Conservation (phyloP, 2,888 invertebrate genomes). For the Sarcophaga carnaria region DNA sequence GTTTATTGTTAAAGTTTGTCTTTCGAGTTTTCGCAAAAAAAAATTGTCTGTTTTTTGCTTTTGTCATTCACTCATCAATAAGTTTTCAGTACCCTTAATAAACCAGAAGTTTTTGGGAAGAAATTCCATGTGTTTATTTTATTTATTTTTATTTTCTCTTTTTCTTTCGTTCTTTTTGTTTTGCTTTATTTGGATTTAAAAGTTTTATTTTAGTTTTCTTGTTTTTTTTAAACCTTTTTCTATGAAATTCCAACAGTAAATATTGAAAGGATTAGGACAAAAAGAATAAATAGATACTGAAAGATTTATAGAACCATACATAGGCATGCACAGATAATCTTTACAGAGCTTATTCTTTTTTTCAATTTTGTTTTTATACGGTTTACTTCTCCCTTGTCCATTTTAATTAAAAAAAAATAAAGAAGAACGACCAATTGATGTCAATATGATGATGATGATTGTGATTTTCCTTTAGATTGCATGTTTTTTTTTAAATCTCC, state of each 20-base stretch:
- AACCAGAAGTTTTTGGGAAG: not conserved
- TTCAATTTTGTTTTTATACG: not conserved
- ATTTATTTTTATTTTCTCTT: not conserved
- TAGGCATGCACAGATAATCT: too few species aligned
- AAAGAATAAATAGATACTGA: not conserved
- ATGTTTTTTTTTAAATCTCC: not conserved
- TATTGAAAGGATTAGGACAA: not conserved
- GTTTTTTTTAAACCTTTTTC: not conserved
- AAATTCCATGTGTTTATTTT: not conserved
- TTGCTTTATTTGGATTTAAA: not conserved
- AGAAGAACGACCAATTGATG: not conserved
- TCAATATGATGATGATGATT: constrained; percentile 15
- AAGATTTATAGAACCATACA: not conserved
- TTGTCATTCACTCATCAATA: not conserved
- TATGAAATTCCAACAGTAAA: not conserved
- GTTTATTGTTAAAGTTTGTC: too few species aligned
- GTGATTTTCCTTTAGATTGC: not conserved
- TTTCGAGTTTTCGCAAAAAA: too few species aligned
- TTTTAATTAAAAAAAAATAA: constrained; percentile 6
- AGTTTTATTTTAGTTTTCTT: not conserved
- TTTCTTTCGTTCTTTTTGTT: not conserved
- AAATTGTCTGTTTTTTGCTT: not conserved
- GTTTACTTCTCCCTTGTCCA: not conserved
- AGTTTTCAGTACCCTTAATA: not conserved
- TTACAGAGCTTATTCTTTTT: not conserved